These are phyloP conservation scores for Cryptoprocta ferox DNA, from an alignment of 2,797 vertebrate species.

Conservation along the genomic window DNA sequence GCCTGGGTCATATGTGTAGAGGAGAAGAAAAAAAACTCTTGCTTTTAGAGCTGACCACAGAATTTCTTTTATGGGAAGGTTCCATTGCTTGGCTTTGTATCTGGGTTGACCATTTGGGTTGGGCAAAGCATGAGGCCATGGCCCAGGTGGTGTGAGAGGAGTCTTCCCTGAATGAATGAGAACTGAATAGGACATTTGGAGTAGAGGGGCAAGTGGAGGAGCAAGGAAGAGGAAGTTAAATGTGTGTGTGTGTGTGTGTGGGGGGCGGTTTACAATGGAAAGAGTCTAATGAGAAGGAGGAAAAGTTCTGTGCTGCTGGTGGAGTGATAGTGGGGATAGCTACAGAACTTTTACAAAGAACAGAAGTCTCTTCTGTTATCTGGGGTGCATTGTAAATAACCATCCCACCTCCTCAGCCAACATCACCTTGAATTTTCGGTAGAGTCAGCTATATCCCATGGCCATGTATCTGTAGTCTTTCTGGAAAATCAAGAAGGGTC, in stretches of 20 bases:
- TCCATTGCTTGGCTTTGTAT: neutral
- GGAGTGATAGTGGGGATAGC: neutral
- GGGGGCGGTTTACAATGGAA: neutral
- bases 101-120: neutral
- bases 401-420: neutral
- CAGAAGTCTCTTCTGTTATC: neutral
- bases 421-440: neutral
- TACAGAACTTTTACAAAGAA: neutral
- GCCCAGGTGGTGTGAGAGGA: neutral
- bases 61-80: neutral
- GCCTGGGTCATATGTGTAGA: neutral
- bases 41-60: neutral
- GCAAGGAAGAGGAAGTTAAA: neutral
- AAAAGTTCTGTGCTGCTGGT: neutral
- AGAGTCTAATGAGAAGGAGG: neutral
- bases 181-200: neutral
- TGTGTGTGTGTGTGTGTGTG: neutral
- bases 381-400: neutral
- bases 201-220: neutral
- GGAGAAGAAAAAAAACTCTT: neutral
- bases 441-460: neutral
- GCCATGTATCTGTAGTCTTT: neutral
- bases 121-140: neutral
- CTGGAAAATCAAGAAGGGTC: neutral
- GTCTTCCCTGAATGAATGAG: neutral